phyloP scores from a whole-genome alignment of 2,888 invertebrate species.

The Drosophila barbarae region DNA sequence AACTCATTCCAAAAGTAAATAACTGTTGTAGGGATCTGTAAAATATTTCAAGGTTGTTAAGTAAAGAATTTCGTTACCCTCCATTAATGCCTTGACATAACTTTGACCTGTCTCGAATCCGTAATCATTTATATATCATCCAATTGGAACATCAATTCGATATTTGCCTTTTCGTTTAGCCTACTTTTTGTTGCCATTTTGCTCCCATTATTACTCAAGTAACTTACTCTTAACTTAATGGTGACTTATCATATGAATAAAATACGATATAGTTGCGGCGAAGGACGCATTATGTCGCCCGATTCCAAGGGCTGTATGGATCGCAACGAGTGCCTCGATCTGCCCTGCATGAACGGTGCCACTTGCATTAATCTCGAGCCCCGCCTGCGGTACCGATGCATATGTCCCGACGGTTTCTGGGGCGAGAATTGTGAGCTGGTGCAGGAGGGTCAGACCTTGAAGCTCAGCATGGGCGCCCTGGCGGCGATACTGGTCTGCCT shows the following conservation, averaged over 20 bases:
- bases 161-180: conserved; percentile 37
- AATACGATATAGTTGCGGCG: conserved; percentile 87
- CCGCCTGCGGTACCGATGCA: conserved; percentile 90
- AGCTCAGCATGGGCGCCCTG: conserved; percentile 97
- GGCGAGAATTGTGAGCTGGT: conserved; percentile 96
- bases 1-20: neutral
- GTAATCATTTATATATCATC: neutral
- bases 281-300: conserved; percentile 93
- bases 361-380: conserved; percentile 95
- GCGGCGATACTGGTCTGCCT: conserved; percentile 98
- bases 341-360: conserved; percentile 95
- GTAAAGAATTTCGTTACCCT: neutral
- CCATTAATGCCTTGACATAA: conserved; percentile 5
- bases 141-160: conserved; percentile 38
- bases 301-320: conserved; percentile 96
- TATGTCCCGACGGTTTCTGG: conserved; percentile 95
- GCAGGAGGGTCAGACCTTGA: conserved; percentile 95
- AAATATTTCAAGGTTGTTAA: neutral
- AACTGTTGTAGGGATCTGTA: neutral
- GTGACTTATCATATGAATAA: conserved; percentile 7
- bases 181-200: conserved; percentile 24
- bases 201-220: conserved; percentile 20
- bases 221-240: conserved; percentile 21
- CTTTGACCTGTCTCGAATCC: conserved; percentile 17
- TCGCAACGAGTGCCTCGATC: conserved; percentile 96